phyloP scores from a whole-genome alignment of 2,888 invertebrate genomes.

The Eupeodes luniger region DNA sequence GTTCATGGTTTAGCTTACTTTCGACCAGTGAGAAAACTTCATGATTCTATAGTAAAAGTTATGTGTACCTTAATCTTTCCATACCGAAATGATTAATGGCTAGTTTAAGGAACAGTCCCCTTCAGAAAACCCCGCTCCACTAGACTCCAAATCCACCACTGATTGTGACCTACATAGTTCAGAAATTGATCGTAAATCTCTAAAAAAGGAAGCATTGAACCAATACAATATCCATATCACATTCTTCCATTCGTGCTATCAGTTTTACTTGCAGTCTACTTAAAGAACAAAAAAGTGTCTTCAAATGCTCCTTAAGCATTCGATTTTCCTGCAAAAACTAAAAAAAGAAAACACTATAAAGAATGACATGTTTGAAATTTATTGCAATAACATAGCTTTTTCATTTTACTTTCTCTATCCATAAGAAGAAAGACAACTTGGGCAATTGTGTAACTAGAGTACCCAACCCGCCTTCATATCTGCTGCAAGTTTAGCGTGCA shows the following conservation, averaged over 20 bases:
- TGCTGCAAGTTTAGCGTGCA: conserved; percentile 3
- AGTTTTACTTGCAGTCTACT: conserved; percentile 21
- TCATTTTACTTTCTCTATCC: conserved; percentile 26
- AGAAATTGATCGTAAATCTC: conserved; percentile 1
- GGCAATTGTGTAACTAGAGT: not conserved
- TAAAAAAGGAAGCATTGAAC: not conserved
- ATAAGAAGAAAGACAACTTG: not conserved
- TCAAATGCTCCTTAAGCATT: conserved; percentile 41
- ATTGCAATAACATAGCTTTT: conserved; percentile 67
- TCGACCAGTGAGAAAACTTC: no score
- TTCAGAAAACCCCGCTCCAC: no score
- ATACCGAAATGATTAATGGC: no score
- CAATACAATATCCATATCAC: conserved; percentile 36
- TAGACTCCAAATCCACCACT: no score
- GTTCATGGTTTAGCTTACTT: no score
- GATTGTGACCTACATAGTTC: conserved; percentile 18
- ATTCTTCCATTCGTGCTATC: conserved; percentile 41
- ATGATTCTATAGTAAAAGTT: no score
- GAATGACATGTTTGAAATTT: conserved; percentile 69
- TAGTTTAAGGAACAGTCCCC: no score
- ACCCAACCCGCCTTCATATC: not conserved
- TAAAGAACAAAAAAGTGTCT: conserved; percentile 23
- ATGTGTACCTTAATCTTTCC: no score
- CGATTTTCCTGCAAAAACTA: not conserved
- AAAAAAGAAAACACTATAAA: conserved; percentile 17